Evolutionary conservation across 2,113 vertebrate genomes (phyloP).

Genomic region (Erythrolamprus reginae): DNA sequence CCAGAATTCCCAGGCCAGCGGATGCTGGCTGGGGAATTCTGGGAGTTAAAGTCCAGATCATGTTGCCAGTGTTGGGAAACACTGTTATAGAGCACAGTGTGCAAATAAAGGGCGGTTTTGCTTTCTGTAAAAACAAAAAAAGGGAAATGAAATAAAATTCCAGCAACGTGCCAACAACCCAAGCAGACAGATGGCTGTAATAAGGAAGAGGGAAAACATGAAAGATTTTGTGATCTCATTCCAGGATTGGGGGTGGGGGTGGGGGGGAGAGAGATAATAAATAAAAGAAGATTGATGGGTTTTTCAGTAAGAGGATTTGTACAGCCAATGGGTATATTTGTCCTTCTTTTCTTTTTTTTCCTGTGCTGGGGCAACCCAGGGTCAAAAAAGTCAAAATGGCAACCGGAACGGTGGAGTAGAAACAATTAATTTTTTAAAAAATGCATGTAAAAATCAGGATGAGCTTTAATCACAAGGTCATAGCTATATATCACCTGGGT

Average conservation of each 20-base stretch:
- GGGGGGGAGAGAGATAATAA: background rate
- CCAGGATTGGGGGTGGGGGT: background rate
- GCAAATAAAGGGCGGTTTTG: background rate
- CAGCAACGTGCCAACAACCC: background rate
- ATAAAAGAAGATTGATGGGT: background rate
- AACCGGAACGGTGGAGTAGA: background rate
- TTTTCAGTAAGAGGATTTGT: background rate
- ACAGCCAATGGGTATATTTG: background rate
- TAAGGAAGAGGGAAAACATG: background rate
- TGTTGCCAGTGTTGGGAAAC: too few species aligned
- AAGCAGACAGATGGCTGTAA: background rate
- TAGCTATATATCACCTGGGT: background rate
- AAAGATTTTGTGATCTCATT: background rate
- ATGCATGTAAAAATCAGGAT: background rate
- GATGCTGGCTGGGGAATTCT: too few species aligned
- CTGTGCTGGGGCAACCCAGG: background rate
- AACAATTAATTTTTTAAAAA: background rate
- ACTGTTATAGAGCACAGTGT: background rate
- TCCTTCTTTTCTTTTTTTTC: background rate
- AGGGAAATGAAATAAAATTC: background rate
- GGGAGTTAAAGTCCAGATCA: too few species aligned
- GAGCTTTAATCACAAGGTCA: background rate
- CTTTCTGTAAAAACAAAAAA: background rate
- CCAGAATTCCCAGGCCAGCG: too few species aligned
- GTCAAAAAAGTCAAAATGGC: background rate